Evolutionary conservation across 2,888 invertebrate genomes (phyloP).

Genomic region (Rhyacophila evoluta): DNA sequence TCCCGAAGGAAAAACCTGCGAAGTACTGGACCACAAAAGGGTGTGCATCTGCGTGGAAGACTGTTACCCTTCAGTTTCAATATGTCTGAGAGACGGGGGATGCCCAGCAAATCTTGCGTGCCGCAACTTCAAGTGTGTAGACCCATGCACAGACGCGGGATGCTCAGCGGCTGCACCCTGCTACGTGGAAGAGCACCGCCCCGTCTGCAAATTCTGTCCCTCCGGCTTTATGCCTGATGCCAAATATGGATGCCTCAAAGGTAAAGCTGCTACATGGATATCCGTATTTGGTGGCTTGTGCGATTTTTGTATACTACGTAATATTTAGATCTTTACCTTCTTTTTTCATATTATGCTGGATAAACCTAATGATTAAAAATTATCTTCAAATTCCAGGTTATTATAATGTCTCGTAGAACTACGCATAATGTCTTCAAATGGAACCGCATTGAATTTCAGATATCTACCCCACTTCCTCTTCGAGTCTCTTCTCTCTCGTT

Average conservation of each 20-base stretch:
- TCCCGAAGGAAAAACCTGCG: slow-evolving; percentile 86
- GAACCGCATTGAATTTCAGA: slow-evolving; percentile 60
- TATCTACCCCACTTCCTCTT: slow-evolving; percentile 56
- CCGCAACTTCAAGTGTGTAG: slow-evolving; percentile 89
- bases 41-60: slow-evolving; percentile 89
- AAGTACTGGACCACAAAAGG: slow-evolving; percentile 88
- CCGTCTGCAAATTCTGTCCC: slow-evolving; percentile 96
- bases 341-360: slow-evolving; percentile 49
- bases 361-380: slow-evolving; percentile 61
- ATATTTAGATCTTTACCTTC: slow-evolving; percentile 59
- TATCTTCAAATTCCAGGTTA: slow-evolving; percentile 70
- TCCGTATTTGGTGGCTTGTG: slow-evolving; percentile 55
- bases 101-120: slow-evolving; percentile 89
- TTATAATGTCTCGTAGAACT: slow-evolving; percentile 66
- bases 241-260: slow-evolving; percentile 95
- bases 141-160: slow-evolving; percentile 88
- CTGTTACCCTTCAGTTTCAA: slow-evolving; percentile 87
- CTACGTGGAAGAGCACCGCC: slow-evolving; percentile 94
- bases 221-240: slow-evolving; percentile 92
- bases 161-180: slow-evolving; percentile 90
- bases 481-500: slow-evolving; percentile 62
- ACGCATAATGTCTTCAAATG: slow-evolving; percentile 67
- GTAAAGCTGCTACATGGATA: slow-evolving; percentile 73
- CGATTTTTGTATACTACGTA: slow-evolving; percentile 53
- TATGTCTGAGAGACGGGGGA: slow-evolving; percentile 90